Percentiles rank a stretch among this genome's conserved stretches.
Evolutionary conservation across 2,888 invertebrate genomes (phyloP).

Genomic region (Phaedon cochleariae): DNA sequence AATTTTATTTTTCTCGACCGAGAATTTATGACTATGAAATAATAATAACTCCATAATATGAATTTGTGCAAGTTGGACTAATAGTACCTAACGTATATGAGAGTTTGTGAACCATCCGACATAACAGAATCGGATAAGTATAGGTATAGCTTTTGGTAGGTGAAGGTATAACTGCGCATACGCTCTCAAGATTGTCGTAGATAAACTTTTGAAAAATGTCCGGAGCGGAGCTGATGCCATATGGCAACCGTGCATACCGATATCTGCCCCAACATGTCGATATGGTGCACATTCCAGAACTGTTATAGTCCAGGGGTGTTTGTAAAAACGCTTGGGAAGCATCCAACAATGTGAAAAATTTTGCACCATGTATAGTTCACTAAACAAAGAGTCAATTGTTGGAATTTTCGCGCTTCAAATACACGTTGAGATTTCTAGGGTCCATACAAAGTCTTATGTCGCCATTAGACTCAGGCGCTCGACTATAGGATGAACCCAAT

Average conservation of each 20-base stretch:
- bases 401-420: conserved; percentile 24
- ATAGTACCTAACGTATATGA: too few species aligned
- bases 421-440: conserved; percentile 22
- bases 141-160: too few species aligned
- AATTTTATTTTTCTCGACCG: too few species aligned
- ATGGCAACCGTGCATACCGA: conserved; percentile 19
- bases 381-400: conserved; percentile 23
- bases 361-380: conserved; percentile 19
- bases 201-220: conserved; percentile 21
- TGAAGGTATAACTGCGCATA: neutral
- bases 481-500: conserved; percentile 29
- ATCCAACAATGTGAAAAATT: conserved; percentile 23
- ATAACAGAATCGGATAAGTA: too few species aligned
- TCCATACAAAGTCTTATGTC: conserved; percentile 35
- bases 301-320: conserved; percentile 30
- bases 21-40: too few species aligned
- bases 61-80: too few species aligned
- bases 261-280: conserved; percentile 22
- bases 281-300: conserved; percentile 25
- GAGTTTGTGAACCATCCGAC: too few species aligned
- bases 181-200: conserved; percentile 5
- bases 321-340: too few species aligned
- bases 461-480: conserved; percentile 30
- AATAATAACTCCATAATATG: too few species aligned
- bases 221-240: conserved; percentile 13